Evolutionary conservation across 2,797 vertebrate species (phyloP).

Genomic region (Enteromius fasciolatus): DNA sequence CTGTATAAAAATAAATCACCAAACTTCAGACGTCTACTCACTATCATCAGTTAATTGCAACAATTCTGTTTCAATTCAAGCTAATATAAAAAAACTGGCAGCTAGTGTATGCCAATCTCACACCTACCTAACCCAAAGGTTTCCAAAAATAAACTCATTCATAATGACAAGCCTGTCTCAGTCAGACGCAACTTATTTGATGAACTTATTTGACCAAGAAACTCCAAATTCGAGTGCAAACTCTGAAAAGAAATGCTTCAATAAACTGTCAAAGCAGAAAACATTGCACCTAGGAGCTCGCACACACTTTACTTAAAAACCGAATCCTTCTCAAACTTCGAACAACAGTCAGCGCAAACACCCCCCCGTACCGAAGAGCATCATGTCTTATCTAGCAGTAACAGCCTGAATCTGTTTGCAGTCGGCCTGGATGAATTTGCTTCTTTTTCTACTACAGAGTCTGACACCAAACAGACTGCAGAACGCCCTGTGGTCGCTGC

Average conservation of each 20-base stretch:
- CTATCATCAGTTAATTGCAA: background rate
- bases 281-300: constrained; percentile 1
- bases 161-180: background rate
- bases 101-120: background rate
- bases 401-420: constrained; percentile 33
- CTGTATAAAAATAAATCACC: background rate
- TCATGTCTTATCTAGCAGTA: constrained; percentile 27
- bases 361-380: constrained; percentile 20
- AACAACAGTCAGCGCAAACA: background rate
- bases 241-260: background rate
- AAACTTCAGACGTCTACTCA: background rate
- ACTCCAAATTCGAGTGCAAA: background rate
- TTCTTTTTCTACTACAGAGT: constrained; percentile 63
- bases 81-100: background rate
- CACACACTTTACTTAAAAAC: constrained; percentile 18
- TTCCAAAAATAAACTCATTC: background rate
- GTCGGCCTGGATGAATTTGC: constrained; percentile 7
- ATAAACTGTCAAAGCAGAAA: constrained; percentile 18
- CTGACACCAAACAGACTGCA: constrained; percentile 50
- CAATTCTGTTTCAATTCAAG: background rate
- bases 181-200: background rate
- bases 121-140: background rate
- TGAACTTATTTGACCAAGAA: background rate
- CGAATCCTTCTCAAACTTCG: constrained; percentile 5
- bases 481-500: constrained; percentile 41